Evolutionary conservation across 1,140 invertebrate species (phyloP).

Genomic region (Nasonia vitripennis): DNA sequence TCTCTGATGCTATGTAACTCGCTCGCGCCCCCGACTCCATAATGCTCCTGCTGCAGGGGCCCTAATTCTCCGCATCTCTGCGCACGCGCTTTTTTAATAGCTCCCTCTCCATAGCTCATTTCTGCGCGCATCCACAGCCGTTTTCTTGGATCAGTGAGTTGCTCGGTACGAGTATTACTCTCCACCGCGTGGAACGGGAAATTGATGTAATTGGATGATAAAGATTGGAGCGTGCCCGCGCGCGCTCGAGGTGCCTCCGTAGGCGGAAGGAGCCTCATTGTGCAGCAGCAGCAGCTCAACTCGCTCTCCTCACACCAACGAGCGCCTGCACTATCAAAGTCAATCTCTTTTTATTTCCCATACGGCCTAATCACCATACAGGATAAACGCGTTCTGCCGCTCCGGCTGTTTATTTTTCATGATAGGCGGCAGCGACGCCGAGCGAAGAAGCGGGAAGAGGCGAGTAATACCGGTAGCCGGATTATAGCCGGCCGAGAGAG

Average conservation of each 20-base stretch:
- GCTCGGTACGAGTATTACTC: too few species aligned
- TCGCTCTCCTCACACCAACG: background rate
- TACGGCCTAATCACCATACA: constrained; percentile 3
- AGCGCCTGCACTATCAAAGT: constrained; percentile 1
- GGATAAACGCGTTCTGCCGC: background rate
- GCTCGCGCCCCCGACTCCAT: background rate
- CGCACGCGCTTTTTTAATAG: constrained; percentile 27
- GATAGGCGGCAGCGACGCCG: background rate
- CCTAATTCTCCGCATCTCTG: background rate
- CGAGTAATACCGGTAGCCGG: background rate
- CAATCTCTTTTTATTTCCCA: constrained; percentile 1
- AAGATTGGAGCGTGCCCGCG: constrained; percentile 43
- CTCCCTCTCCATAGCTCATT: background rate
- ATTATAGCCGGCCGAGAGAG: background rate
- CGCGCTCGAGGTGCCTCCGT: constrained; percentile 13
- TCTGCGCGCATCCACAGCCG: background rate
- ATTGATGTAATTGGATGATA: constrained; percentile 43
- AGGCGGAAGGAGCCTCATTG: constrained; percentile 17
- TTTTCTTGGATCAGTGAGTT: background rate
- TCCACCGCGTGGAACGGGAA: constrained; percentile 10
- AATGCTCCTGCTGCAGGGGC: background rate
- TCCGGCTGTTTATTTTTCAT: background rate
- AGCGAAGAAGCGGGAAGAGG: constrained; percentile 16
- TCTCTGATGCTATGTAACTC: background rate
- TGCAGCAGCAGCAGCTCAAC: background rate